These are phyloP conservation scores for Dryocosmus kuriphilus DNA, from an alignment of 2,888 invertebrate genomes.

Conservation along the genomic window DNA sequence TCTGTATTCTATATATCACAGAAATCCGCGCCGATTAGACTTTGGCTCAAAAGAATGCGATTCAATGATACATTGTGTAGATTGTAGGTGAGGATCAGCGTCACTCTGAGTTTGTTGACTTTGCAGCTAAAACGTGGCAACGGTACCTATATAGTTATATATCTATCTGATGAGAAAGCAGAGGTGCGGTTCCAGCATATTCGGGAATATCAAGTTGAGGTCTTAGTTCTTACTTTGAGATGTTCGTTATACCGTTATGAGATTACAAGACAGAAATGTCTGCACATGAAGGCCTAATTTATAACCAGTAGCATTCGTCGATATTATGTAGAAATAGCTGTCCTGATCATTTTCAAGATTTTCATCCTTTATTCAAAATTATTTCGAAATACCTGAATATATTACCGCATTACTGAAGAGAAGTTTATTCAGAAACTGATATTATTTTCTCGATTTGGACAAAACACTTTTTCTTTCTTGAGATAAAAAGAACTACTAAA, in stretches of 20 bases:
- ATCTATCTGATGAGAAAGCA: slow-evolving; percentile 12
- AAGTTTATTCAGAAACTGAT: too few relatives aligned
- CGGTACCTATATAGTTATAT: neutral
- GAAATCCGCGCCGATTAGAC: neutral
- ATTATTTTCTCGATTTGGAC: too few relatives aligned
- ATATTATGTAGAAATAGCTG: too few relatives aligned
- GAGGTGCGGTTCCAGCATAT: slow-evolving; percentile 21
- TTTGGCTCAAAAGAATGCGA: neutral
- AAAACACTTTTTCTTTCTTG: too few relatives aligned
- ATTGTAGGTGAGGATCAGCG: too few relatives aligned
- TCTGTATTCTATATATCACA: neutral
- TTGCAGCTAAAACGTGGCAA: slow-evolving; percentile 15
- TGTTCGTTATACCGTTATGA: slow-evolving; percentile 26
- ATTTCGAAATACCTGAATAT: too few relatives aligned
- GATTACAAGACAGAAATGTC: slow-evolving; percentile 7
- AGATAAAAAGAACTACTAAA: too few relatives aligned
- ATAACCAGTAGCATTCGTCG: neutral
- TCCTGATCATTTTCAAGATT: too few relatives aligned
- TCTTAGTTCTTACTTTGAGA: slow-evolving; percentile 5
- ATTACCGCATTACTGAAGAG: too few relatives aligned
- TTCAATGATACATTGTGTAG: too few relatives aligned
- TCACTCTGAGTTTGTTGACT: neutral
- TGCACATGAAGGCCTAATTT: neutral
- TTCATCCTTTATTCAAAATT: too few relatives aligned
- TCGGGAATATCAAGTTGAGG: slow-evolving; percentile 7